Conservation (phyloP, 2,113 vertebrate genomes). For the Spea bombifrons region DNA sequence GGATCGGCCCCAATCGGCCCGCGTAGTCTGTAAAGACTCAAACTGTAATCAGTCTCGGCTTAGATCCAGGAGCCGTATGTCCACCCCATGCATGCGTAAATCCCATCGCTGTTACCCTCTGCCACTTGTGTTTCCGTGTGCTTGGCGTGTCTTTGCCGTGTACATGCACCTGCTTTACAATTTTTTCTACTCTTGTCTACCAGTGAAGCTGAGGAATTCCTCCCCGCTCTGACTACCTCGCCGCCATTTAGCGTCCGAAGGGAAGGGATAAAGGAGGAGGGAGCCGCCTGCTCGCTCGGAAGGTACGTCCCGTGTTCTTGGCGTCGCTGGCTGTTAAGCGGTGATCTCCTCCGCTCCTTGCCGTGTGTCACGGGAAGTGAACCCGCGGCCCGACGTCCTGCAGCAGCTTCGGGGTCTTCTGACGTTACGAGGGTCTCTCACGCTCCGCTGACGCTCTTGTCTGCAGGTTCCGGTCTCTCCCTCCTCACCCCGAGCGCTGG, state of each 20-base stretch:
- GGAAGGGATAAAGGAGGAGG: constrained; percentile 68
- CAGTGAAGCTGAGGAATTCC: constrained; percentile 80
- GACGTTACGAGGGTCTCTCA: not conserved
- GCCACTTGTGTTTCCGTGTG: too few relatives aligned
- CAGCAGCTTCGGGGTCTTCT: not conserved
- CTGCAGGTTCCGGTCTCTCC: constrained; percentile 75
- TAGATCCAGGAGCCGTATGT: too few relatives aligned
- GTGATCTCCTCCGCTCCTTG: not conserved
- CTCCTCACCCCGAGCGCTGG: constrained; percentile 74
- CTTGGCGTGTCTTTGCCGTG: too few relatives aligned
- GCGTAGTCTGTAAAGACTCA: too few relatives aligned
- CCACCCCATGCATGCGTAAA: too few relatives aligned
- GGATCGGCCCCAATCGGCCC: too few relatives aligned
- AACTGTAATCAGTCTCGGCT: too few relatives aligned
- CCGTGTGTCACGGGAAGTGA: not conserved
- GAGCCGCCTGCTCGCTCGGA: constrained; percentile 66
- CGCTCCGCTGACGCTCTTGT: not conserved
- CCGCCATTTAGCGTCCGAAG: constrained; percentile 78
- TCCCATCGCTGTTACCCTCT: too few relatives aligned
- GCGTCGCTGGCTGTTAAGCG: not conserved
- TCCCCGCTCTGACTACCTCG: constrained; percentile 76
- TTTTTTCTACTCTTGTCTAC: too few relatives aligned
- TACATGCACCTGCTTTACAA: too few relatives aligned
- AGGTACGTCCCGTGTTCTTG: constrained; percentile 64
- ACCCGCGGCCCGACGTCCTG: not conserved